Evolutionary conservation across 2,797 vertebrate genomes (phyloP).

Genomic region (Xerus rutilus): DNA sequence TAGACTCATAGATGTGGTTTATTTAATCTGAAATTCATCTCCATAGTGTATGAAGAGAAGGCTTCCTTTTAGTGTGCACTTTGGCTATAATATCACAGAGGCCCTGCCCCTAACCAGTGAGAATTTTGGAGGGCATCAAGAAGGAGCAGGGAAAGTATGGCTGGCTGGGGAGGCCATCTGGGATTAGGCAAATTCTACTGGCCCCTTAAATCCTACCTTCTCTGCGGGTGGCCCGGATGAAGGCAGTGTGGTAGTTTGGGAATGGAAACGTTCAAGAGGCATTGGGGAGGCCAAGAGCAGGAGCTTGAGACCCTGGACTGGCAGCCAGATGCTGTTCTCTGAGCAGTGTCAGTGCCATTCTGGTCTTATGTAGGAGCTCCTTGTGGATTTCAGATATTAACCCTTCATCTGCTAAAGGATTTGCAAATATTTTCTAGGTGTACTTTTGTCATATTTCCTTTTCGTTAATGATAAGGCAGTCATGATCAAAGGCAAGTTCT

Average conservation of each 20-base stretch:
- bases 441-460: neutral
- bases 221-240: neutral
- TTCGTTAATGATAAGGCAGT: neutral
- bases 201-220: neutral
- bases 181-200: neutral
- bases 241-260: neutral
- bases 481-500: neutral
- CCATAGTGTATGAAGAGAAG: neutral
- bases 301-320: neutral
- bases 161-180: neutral
- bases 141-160: neutral
- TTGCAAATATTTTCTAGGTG: neutral
- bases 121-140: neutral
- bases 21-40: slow-evolving; percentile 28
- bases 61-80: neutral
- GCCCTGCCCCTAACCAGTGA: neutral
- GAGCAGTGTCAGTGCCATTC: neutral
- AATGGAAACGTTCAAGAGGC: neutral
- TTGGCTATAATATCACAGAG: neutral
- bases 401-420: neutral
- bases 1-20: neutral
- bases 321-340: neutral
- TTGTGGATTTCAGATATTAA: neutral
- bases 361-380: neutral
- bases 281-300: neutral